Evolutionary conservation across 2,113 vertebrate genomes (phyloP).

Genomic region (Syrmaticus mikado): DNA sequence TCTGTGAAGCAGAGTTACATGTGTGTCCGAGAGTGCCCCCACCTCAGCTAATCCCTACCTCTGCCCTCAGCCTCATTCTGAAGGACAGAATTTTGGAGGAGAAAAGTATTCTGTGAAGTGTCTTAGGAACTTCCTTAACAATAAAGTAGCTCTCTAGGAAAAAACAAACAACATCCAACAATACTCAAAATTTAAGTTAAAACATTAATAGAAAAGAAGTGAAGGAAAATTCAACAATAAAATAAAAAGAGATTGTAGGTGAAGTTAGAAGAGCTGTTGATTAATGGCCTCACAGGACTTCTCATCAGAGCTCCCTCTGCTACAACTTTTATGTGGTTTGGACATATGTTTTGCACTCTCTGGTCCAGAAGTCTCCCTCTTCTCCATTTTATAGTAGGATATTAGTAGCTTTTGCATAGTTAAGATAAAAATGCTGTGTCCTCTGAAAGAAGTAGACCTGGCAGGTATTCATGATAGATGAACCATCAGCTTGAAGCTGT

Average conservation of each 20-base stretch:
- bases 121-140: neutral
- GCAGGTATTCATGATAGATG: neutral
- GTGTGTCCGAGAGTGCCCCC: neutral
- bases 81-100: neutral
- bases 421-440: neutral
- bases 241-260: neutral
- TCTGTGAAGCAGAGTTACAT: neutral
- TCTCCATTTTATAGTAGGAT: neutral
- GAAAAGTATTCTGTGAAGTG: neutral
- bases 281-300: neutral
- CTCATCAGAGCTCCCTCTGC: neutral
- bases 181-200: slow-evolving; percentile 1
- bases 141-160: slow-evolving; percentile 32
- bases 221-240: neutral
- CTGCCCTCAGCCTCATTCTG: neutral
- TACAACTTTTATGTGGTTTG: slow-evolving; percentile 9
- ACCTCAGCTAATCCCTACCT: neutral
- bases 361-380: neutral
- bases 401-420: rapidly evolving
- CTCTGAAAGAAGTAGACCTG: neutral
- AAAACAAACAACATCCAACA: neutral
- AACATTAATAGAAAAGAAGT: neutral
- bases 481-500: rapidly evolving
- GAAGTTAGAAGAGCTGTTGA: slow-evolving; percentile 12
- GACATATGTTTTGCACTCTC: neutral